phyloP scores from a whole-genome alignment of 2,113 vertebrate species.

The western clawed frog (Xenopus tropicalis) region UCB_Xtro_10.0 CM004445.2:146492501-146493000 shows the following conservation, averaged over 20 bases:
- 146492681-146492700: neutral
- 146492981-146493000: no score
- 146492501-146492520: neutral
- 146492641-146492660: neutral
- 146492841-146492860: no score
- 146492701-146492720: neutral
- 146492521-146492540: constrained; percentile 2
- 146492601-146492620: constrained; percentile 17
- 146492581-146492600: constrained; percentile 16
- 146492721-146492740: neutral
- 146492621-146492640: constrained; percentile 8
- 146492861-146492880: no score
- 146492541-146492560: constrained; percentile 2
- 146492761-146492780: no score
- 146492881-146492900: no score
- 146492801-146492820: no score
- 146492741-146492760: neutral
- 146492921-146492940: no score
- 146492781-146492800: no score
- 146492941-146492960: no score
- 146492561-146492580: constrained; percentile 2
- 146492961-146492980: no score
- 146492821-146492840: no score
- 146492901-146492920: no score
- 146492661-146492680: neutral